These are phyloP conservation scores for Dysidea cf. avara DNA, from an alignment of 37 sponge, comb jelly and placozoan genomes.

Conservation along the genomic window DNA sequence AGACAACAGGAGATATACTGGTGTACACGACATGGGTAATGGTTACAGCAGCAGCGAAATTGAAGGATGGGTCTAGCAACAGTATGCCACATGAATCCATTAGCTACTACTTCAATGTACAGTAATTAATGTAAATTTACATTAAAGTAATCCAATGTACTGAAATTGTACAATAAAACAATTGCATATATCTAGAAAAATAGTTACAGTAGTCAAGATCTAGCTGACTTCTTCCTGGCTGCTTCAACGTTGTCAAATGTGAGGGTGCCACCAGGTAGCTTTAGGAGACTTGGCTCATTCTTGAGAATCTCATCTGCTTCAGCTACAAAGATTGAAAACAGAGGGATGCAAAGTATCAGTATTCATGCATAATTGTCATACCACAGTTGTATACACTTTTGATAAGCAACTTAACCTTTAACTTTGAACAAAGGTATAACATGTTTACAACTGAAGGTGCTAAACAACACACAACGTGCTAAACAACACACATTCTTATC, in stretches of 20 bases:
- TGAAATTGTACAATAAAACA: not conserved
- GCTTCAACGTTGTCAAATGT: slow-evolving; percentile 34
- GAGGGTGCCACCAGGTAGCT: slow-evolving; percentile 57
- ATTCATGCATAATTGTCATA: not conserved
- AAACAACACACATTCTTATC: too few relatives aligned
- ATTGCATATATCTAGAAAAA: not conserved
- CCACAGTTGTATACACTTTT: not conserved
- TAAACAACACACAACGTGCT: too few relatives aligned
- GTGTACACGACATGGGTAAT: too few relatives aligned
- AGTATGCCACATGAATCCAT: too few relatives aligned
- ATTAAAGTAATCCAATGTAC: too few relatives aligned
- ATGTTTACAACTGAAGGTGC: too few relatives aligned
- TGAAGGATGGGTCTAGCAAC: too few relatives aligned
- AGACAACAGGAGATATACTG: too few relatives aligned
- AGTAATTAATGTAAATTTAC: too few relatives aligned
- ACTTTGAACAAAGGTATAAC: too few relatives aligned
- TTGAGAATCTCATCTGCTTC: slow-evolving; percentile 57
- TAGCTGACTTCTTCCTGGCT: slow-evolving; percentile 1
- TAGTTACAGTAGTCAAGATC: not conserved
- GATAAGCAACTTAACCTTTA: not conserved
- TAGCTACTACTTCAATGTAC: too few relatives aligned
- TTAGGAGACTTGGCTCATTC: slow-evolving; percentile 44
- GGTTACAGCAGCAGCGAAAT: too few relatives aligned
- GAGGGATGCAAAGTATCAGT: not conserved
- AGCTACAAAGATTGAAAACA: slow-evolving; percentile 14